Evolutionary conservation across 2,888 invertebrate species (phyloP), one percentile per base, ranked within the genome.

Genomic region (Ophion slaviceki): DNA sequence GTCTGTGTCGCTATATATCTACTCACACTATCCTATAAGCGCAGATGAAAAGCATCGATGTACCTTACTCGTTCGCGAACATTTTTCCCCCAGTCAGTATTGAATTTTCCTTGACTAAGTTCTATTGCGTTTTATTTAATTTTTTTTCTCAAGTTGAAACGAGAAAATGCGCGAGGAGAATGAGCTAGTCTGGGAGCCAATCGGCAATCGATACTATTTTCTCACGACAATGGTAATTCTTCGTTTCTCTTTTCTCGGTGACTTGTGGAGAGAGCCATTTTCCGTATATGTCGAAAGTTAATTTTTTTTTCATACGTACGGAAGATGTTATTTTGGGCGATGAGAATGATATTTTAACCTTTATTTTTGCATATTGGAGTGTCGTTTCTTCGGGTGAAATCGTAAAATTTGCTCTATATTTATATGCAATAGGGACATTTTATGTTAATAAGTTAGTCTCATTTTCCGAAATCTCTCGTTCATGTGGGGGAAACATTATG

Each of bases 51-150:
- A 70, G 47, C 53, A 28, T 82, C 81, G 53, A 70, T 70, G 75
- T 68, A 81, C 61, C 67, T 61, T 70, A 32, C 72, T n/a, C 45
- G 80, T 57, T 61, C 59, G 74, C 57, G 59, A 74, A 59, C 61
- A 75, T 74, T 81, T 77, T n/a, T 45, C 67, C 20, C 11, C 14
- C 17, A 67, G 57, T n/a, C 28, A 57, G 32, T 71, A 71, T 57
- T 68, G 45, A 45, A 68, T 24, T 71, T 53, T 57, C 40, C 40
- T 61, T 28, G 61, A 28, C 14, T 61, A 36, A 72, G 36, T 59
- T 61, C 17, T 59, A 40, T 72, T 61, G 59, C 36, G 59, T 72
- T 72, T 59, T 36, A 40, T 72, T 72, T 59, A 14, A 40, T 59
- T 72, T 72, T 20, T 40, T 40, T 40, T 40, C 36, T 61, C 36